Conservation (phyloP, 1,140 invertebrate species). For the Sycophaga agraensis region DNA sequence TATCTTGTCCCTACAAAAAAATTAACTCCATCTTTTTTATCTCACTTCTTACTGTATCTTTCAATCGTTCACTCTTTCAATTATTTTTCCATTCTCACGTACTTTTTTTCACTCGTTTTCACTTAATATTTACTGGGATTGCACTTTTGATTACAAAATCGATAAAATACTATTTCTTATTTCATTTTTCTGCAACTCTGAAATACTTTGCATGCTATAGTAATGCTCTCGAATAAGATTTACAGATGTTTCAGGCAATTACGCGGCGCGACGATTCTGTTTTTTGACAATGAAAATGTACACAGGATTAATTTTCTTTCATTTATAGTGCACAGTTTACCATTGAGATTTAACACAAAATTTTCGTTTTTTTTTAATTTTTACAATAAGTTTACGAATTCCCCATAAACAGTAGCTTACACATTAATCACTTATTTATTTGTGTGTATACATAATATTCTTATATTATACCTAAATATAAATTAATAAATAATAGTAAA, state of each 20-base stretch:
- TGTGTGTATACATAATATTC: neutral
- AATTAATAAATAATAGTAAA: neutral
- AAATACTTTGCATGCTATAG: neutral
- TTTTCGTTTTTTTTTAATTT: neutral
- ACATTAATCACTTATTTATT: neutral
- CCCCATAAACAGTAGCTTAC: neutral
- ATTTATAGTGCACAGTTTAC: neutral
- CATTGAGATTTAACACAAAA: conserved; percentile 14
- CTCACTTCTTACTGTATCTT: neutral
- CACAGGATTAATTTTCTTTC: neutral
- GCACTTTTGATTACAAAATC: conserved; percentile 20
- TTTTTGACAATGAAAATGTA: conserved; percentile 8
- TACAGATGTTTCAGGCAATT: neutral
- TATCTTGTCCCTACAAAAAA: neutral
- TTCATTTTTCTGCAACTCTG: neutral
- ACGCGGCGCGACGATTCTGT: neutral
- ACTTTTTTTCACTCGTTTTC: neutral
- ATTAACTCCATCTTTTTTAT: neutral
- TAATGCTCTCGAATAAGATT: neutral
- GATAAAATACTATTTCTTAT: conserved; percentile 12
- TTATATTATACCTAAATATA: neutral
- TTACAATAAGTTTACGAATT: neutral
- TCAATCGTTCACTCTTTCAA: too few relatives aligned
- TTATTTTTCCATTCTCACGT: neutral
- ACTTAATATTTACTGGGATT: conserved; percentile 14